Conservation (phyloP, 2,888 invertebrate species). For the Trichopria drosophilae region DNA sequence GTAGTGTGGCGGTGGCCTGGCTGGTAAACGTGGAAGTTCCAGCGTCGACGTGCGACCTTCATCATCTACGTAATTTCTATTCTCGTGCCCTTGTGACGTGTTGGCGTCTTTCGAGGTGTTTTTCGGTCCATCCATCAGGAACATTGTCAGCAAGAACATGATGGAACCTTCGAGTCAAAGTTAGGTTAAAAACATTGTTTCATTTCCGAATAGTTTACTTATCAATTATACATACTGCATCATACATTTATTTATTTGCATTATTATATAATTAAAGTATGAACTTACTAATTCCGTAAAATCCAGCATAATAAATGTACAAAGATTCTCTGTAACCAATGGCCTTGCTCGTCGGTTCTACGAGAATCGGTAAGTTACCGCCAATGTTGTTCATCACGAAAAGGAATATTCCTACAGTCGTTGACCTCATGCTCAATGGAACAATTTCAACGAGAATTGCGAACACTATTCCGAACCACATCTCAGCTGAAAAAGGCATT, state of each 20-base stretch:
- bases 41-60: constrained; percentile 53
- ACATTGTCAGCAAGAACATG: constrained; percentile 78
- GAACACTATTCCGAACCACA: constrained; percentile 93
- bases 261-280: neutral
- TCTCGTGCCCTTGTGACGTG: constrained; percentile 60
- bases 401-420: constrained; percentile 82
- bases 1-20: constrained; percentile 39
- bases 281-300: constrained; percentile 80
- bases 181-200: constrained; percentile 1
- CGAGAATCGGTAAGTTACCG: constrained; percentile 84
- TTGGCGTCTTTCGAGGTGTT: constrained; percentile 45
- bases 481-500: constrained; percentile 70
- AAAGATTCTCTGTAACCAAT: constrained; percentile 83
- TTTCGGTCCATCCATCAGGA: constrained; percentile 73
- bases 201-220: neutral
- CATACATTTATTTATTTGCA: neutral
- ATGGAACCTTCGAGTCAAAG: constrained; percentile 75
- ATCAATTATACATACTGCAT: neutral
- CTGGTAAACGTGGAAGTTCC: constrained; percentile 50
- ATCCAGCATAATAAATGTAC: constrained; percentile 86
- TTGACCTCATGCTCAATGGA: constrained; percentile 78
- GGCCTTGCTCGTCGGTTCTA: constrained; percentile 80
- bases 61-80: constrained; percentile 63
- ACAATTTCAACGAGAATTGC: constrained; percentile 89
- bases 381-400: constrained; percentile 94